These are phyloP conservation scores for Ammospiza nelsoni DNA, from an alignment of 2,113 vertebrate genomes.

Conservation along the genomic window DNA sequence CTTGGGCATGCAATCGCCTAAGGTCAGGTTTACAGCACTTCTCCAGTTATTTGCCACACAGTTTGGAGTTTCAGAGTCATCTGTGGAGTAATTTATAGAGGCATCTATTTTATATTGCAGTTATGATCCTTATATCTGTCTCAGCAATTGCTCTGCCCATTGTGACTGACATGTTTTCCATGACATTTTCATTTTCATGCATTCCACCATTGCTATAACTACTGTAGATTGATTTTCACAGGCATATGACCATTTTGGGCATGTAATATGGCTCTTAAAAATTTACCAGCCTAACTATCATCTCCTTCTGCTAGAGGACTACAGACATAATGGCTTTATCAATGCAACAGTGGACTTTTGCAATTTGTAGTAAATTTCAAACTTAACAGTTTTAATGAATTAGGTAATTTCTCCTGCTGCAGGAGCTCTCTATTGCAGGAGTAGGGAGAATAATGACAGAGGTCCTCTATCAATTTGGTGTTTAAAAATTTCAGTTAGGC, in stretches of 20 bases:
- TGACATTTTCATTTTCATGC: not conserved
- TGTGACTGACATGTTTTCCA: not conserved
- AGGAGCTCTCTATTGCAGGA: not conserved
- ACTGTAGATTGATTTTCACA: not conserved
- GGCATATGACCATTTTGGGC: not conserved
- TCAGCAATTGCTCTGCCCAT: not conserved
- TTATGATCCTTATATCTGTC: not conserved
- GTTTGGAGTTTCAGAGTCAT: not conserved
- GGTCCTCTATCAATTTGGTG: not conserved
- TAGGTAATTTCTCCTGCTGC: not conserved
- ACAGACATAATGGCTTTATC: not conserved
- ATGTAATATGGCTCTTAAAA: constrained; percentile 24
- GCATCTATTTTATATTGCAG: not conserved
- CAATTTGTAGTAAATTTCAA: constrained; percentile 10
- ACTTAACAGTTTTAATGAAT: not conserved
- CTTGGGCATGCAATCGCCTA: not conserved
- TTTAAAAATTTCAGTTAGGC: not conserved
- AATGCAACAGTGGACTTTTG: not conserved
- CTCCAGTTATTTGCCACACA: not conserved
- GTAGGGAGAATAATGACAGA: not conserved
- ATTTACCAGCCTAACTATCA: not conserved
- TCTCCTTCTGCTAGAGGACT: not conserved
- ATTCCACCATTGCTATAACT: not conserved
- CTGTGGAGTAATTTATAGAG: not conserved
- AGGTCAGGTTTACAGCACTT: not conserved